These are phyloP conservation scores for Romanomermis culicivorax DNA, from an alignment of 2,888 invertebrate species.

Conservation along the genomic window DNA sequence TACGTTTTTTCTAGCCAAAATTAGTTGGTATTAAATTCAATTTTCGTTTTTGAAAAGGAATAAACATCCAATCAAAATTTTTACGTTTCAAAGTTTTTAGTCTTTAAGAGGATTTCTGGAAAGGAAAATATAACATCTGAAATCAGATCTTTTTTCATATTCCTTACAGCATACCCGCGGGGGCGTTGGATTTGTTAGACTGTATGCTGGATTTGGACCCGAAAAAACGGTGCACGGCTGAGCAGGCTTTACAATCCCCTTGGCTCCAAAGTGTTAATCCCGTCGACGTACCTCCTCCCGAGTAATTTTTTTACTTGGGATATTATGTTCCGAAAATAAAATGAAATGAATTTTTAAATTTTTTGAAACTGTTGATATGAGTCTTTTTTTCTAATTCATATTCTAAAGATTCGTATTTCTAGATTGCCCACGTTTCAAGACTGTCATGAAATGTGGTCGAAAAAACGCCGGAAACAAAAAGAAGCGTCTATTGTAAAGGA, in stretches of 20 bases:
- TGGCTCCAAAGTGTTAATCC: slow-evolving; percentile 64
- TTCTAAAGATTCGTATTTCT: too few relatives aligned
- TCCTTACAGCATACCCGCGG: slow-evolving; percentile 37
- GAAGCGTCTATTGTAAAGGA: background rate
- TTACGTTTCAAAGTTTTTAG: too few relatives aligned
- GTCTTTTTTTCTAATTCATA: too few relatives aligned
- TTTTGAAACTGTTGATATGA: too few relatives aligned
- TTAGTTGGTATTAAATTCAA: background rate
- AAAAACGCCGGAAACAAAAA: slow-evolving; percentile 50
- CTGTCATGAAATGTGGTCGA: slow-evolving; percentile 97
- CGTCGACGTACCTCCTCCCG: background rate
- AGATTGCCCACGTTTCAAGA: slow-evolving; percentile 81
- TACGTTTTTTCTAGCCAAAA: background rate
- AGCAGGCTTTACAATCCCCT: slow-evolving; percentile 67
- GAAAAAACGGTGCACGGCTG: slow-evolving; percentile 69
- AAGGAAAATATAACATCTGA: too few relatives aligned
- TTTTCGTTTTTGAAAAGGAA: too few relatives aligned
- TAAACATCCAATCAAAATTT: too few relatives aligned
- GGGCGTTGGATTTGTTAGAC: slow-evolving; percentile 72
- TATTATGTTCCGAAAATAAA: too few relatives aligned
- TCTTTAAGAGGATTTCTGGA: too few relatives aligned
- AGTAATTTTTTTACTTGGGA: slow-evolving; percentile 4
- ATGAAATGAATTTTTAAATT: too few relatives aligned
- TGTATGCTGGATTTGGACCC: slow-evolving; percentile 91
- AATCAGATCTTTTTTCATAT: too few relatives aligned